Conservation (phyloP, 2,888 invertebrate genomes). For the Gryllus longicercus region DNA sequence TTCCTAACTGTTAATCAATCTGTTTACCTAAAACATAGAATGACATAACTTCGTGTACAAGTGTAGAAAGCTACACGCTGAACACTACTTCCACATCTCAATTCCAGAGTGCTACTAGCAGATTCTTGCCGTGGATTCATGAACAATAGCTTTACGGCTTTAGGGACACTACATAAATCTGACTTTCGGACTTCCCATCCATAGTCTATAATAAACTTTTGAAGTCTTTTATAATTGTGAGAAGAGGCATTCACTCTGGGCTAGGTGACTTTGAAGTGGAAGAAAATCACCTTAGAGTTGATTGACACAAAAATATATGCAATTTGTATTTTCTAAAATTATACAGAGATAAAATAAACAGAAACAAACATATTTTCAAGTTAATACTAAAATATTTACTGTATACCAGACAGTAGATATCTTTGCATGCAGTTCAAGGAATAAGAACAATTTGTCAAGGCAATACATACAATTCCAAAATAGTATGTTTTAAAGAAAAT, state of each 20-base stretch:
- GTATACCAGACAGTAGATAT: background rate
- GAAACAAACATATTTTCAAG: background rate
- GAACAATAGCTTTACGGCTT: constrained; percentile 1
- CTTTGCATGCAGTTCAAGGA: background rate
- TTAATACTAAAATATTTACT: background rate
- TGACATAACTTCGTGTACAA: background rate
- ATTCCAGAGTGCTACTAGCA: constrained; percentile 28
- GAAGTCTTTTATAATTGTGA: background rate
- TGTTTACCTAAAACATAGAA: background rate
- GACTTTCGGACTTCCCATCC: background rate
- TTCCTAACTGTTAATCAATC: background rate
- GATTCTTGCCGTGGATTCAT: constrained; percentile 5
- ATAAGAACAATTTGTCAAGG: background rate
- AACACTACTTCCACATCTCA: constrained; percentile 25
- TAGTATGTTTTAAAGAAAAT: background rate
- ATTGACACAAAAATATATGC: background rate
- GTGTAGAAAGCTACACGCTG: background rate
- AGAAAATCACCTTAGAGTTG: background rate
- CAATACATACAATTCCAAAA: background rate
- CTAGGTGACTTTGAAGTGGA: background rate
- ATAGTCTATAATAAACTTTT: background rate
- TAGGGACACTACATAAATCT: constrained; percentile 3
- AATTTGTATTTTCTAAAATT: background rate
- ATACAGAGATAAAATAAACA: too few relatives aligned
- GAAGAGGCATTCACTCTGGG: background rate